Base-by-base conservation (phyloP, 2,888 invertebrate genomes). In the Cantharis rufa region DNA sequence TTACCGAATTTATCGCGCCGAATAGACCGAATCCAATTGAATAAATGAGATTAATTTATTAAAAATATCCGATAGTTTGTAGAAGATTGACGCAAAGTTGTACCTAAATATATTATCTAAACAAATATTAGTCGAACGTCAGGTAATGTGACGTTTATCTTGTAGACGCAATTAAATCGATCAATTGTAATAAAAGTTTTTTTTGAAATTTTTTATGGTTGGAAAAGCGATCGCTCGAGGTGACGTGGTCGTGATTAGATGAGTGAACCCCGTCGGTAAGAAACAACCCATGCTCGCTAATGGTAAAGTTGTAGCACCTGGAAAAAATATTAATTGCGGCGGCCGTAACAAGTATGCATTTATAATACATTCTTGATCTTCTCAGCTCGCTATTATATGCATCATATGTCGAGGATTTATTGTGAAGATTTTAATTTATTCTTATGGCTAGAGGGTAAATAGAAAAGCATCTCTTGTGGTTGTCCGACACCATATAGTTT, bases 401-500 rank as follows among this genome's bases (percentile, higher is more conserved):
- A 86, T 87, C 86, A 86, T 82, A 81, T 84, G 86, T 85, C 84
- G 84, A 87, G 85, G 86, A 87, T 87, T 87, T 87, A 87, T 87
- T 86, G 86, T 87, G 82, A 83, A 84, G 85, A 86, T 86, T 87
- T 87, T 87, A 87, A 87, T 87, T 87, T 87, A 87, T 87, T 86
- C 87, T 84, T 84, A 80, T 82, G 75, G 85, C 86, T 83, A 79
- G 79, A 79, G 86, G 87, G 85, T 82, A 83, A 85, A 86, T 85
- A 84, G 85, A 84, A 82, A 82, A 85, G 83, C 82, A 85, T 85
- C 83, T 84, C 84, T 83, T 83, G 82, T 84, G 82, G 81, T 83
- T 82, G 82, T 81, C 85, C 84, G 85, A 86, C 86, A 85, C 86
- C 84, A 79, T 73, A 81, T 81, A 81, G 82, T 81, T 81, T 82